Evolutionary conservation across 1,140 invertebrate genomes (phyloP).

Genomic region (Polypedilum vanderplanki): DNA sequence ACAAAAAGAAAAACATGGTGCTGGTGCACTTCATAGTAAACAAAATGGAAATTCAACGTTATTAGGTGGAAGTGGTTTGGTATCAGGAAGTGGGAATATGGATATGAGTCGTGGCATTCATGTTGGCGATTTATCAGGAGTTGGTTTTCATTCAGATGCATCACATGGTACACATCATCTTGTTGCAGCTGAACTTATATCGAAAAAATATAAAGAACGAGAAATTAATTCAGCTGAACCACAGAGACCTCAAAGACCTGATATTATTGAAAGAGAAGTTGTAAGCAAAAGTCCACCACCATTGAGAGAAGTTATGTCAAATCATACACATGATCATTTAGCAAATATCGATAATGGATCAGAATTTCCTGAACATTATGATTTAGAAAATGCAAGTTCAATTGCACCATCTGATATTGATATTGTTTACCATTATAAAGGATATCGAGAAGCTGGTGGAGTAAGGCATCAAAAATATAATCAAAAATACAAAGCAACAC

Average conservation of each 20-base stretch:
- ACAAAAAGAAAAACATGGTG: conserved; percentile 69
- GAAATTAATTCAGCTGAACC: conserved; percentile 62
- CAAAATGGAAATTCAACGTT: conserved; percentile 55
- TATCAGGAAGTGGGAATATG: conserved; percentile 49
- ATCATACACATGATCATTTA: conserved; percentile 60
- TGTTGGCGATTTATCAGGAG: conserved; percentile 42
- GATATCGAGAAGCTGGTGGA: conserved; percentile 71
- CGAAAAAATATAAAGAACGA: conserved; percentile 81
- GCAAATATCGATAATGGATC: conserved; percentile 61
- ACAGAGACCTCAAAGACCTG: conserved; percentile 70
- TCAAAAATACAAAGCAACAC: conserved; percentile 69
- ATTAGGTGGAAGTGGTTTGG: conserved; percentile 49
- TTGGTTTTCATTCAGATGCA: conserved; percentile 38
- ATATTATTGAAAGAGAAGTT: conserved; percentile 87
- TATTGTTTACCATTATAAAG: conserved; percentile 94
- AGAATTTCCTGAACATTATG: conserved; percentile 91
- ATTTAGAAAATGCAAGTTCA: conserved; percentile 92
- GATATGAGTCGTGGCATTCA: conserved; percentile 51
- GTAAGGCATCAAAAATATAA: conserved; percentile 65
- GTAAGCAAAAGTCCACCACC: conserved; percentile 68
- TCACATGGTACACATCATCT: conserved; percentile 53
- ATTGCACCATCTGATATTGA: conserved; percentile 96
- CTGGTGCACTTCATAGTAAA: conserved; percentile 53
- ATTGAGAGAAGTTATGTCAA: conserved; percentile 55
- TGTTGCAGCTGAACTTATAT: conserved; percentile 69